Evolutionary conservation across 2,888 invertebrate genomes (phyloP).

Genomic region (Drosophila birchii): DNA sequence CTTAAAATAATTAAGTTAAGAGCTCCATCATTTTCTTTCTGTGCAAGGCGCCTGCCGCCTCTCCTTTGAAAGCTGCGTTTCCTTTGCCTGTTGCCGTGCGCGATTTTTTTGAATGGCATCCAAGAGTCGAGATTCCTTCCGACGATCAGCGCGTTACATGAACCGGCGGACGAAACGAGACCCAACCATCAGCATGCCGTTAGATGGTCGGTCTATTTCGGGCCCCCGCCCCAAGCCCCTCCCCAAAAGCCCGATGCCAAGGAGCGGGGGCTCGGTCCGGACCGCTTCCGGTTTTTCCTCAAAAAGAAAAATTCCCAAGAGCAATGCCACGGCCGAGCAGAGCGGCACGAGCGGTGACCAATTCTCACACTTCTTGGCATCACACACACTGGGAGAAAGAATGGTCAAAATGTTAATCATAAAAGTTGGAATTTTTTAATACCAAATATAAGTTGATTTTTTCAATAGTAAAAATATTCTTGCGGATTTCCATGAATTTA

Average conservation of each 20-base stretch:
- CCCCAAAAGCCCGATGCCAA: conserved; percentile 16
- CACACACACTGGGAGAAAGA: conserved; percentile 8
- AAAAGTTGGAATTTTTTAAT: neutral
- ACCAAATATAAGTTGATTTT: neutral
- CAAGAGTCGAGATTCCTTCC: conserved; percentile 38
- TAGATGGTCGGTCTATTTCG: conserved; percentile 71
- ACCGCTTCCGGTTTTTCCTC: conserved; percentile 70
- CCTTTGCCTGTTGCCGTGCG: conserved; percentile 6
- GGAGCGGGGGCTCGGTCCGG: conserved; percentile 27
- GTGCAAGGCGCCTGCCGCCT: neutral
- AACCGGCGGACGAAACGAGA: conserved; percentile 29
- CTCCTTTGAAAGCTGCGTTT: conserved; percentile 16
- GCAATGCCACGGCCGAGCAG: conserved; percentile 15
- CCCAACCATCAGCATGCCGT: conserved; percentile 58
- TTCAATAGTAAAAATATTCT: no score
- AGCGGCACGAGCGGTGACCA: conserved; percentile 32
- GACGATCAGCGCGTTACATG: conserved; percentile 38
- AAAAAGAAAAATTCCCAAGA: conserved; percentile 19
- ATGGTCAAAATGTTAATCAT: neutral
- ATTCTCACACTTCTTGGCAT: conserved; percentile 11
- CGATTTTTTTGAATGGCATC: conserved; percentile 60
- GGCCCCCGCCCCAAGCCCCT: neutral
- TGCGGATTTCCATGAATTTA: no score
- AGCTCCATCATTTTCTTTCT: neutral
- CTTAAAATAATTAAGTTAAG: no score